Evolutionary conservation across 2,888 invertebrate species (phyloP).

Genomic region (Megastigmus dorsalis): DNA sequence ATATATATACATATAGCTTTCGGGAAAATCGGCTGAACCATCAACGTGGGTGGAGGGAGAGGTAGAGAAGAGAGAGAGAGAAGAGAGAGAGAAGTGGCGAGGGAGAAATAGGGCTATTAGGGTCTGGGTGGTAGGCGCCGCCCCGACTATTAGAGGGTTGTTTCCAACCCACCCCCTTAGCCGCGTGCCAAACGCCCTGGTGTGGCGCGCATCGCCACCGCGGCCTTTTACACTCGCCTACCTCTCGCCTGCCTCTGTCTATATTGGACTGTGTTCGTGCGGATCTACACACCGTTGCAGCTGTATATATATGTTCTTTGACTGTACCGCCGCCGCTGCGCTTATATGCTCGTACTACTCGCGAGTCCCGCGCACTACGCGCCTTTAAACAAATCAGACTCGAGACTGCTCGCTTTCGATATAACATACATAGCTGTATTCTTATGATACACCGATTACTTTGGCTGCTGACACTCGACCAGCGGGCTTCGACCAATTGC

Average conservation of each 20-base stretch:
- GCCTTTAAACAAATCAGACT: too few species aligned
- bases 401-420: too few species aligned
- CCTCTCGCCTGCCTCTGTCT: neutral
- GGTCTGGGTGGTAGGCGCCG: constrained; percentile 73
- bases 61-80: constrained; percentile 54
- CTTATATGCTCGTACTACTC: constrained; percentile 25
- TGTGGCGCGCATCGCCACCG: constrained; percentile 13
- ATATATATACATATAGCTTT: too few species aligned
- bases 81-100: constrained; percentile 60
- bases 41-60: constrained; percentile 18
- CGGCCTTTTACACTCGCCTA: neutral
- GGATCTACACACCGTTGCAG: too few species aligned
- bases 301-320: too few species aligned
- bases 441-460: too few species aligned
- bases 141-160: constrained; percentile 74
- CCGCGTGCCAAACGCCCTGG: neutral
- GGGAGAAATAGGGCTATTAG: constrained; percentile 70
- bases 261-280: too few species aligned
- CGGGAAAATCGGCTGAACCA: constrained; percentile 37
- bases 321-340: neutral
- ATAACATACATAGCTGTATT: too few species aligned
- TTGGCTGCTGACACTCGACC: too few species aligned
- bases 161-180: constrained; percentile 60
- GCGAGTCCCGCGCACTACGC: neutral
- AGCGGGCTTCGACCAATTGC: too few species aligned